Conservation (phyloP, 1,140 invertebrate genomes). For the Zaprionus ghesquierei region DNA sequence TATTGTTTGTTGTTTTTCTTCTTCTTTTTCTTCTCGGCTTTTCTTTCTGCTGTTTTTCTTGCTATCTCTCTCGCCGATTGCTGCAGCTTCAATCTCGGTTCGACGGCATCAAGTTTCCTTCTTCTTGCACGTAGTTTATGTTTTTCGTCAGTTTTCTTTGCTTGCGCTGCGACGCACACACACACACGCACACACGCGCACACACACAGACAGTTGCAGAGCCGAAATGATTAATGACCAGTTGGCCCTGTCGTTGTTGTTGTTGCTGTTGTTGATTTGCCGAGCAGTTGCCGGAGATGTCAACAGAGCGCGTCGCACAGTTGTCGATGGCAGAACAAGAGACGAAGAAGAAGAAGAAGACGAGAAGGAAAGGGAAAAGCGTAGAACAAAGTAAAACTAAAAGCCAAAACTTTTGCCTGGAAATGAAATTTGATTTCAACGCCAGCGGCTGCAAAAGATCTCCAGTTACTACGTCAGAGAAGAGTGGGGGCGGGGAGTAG, state of each 20-base stretch:
- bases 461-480: conserved; percentile 10
- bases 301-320: conserved; percentile 39
- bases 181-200: conserved; percentile 10
- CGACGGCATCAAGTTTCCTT: conserved; percentile 43
- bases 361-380: conserved; percentile 25
- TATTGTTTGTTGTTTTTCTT: not conserved
- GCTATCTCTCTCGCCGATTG: not conserved
- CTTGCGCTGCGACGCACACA: conserved; percentile 4
- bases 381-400: conserved; percentile 72
- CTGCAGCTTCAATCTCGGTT: conserved; percentile 35
- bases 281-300: conserved; percentile 31
- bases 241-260: conserved; percentile 49
- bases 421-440: conserved; percentile 75
- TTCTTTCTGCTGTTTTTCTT: not conserved
- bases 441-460: conserved; percentile 32
- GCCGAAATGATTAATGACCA: conserved; percentile 74
- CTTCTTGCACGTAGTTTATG: conserved; percentile 39
- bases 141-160: conserved; percentile 44
- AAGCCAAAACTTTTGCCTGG: conserved; percentile 64
- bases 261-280: conserved; percentile 33
- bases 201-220: conserved; percentile 35
- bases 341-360: not conserved
- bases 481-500: not conserved
- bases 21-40: not conserved
- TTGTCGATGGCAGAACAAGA: conserved; percentile 36